Base-by-base conservation (phyloP, 2,113 vertebrate genomes). In the Takifugu bimaculatus region DNA sequence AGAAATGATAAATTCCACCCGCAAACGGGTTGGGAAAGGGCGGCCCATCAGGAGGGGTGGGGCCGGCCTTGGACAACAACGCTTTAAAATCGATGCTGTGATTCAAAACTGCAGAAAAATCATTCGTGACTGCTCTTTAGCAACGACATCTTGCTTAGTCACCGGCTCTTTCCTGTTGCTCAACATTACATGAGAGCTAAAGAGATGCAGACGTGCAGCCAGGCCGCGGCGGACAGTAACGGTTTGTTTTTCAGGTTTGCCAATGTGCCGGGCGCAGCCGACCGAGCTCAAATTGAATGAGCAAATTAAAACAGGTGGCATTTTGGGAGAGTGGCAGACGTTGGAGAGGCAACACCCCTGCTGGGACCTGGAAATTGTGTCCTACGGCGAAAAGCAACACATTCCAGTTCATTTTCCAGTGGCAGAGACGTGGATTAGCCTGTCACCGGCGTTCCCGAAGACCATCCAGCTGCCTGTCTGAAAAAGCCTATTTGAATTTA, bases 291-390 rank as follows among this genome's bases (percentile, higher is more conserved):
- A 32, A 32, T 32, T 32, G 7, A 4, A 32, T 6, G 4, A 32
- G 29, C 29, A 32, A 32, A 4, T 32, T 32, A 73, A 42, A 63
- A 32, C 54, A 32, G 62, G 70, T 55, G 65, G 78, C 75, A 77
- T 77, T 83, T 54, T 70, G 69, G 48, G 77, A 58, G 51, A 74
- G 77, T 83, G 84, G 81, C 85, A 85, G 81, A 81, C 77, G 82
- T 79, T 82, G 74, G 48, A 57, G 66, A 65, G 57, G 29, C 54
- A 59, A 63, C 74, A 77, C 63, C 65, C 78, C 61, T 0, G 45
- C 48, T 35, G 13, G 10, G 62, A 32, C 13, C 32, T 55, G 51
- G 66, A 4, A 13, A 63, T 48, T 60, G 29, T 5, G n/a, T 26
- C 13, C 57, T 12, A 14, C 51, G 66, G 74, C 72, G 69, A 61